Evolutionary conservation across 2,888 invertebrate genomes (phyloP).

Genomic region (Alloplasta piceator): DNA sequence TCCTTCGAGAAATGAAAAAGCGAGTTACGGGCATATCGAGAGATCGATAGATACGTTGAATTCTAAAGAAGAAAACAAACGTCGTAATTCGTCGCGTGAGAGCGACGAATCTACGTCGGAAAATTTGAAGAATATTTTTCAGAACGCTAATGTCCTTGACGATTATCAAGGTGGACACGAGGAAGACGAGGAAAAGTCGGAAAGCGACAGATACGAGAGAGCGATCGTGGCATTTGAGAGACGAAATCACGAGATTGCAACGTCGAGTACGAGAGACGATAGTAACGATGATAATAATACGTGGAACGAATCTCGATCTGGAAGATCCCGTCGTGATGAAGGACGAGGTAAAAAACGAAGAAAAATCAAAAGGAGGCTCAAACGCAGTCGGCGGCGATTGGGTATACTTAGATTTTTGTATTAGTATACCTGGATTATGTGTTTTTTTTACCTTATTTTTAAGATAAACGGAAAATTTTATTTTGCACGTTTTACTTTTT

Average conservation of each 20-base stretch:
- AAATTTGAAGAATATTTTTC: constrained; percentile 13
- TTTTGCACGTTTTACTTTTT: constrained; percentile 4
- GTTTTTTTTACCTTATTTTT: background rate
- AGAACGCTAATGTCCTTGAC: constrained; percentile 32
- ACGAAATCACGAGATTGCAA: constrained; percentile 61
- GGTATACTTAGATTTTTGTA: constrained; percentile 76
- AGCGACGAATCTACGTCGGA: constrained; percentile 32
- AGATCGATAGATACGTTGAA: background rate
- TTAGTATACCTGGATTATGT: constrained; percentile 64
- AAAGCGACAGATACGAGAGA: constrained; percentile 66
- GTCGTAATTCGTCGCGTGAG: background rate
- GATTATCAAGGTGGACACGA: constrained; percentile 22
- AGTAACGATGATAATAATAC: constrained; percentile 54
- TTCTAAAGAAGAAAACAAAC: too few species aligned
- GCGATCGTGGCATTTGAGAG: constrained; percentile 64
- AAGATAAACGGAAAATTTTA: background rate
- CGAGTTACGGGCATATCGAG: background rate
- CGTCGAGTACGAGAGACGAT: constrained; percentile 50
- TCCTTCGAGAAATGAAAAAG: constrained; percentile 11
- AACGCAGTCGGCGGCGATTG: constrained; percentile 80
- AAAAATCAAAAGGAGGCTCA: constrained; percentile 78
- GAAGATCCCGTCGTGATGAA: constrained; percentile 76
- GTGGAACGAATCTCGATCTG: constrained; percentile 72
- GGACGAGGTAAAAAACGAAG: constrained; percentile 80
- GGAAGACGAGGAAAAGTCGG: constrained; percentile 29